Evolutionary conservation across 2,113 vertebrate genomes (phyloP).

Genomic region (Ranitomeya imitator): DNA sequence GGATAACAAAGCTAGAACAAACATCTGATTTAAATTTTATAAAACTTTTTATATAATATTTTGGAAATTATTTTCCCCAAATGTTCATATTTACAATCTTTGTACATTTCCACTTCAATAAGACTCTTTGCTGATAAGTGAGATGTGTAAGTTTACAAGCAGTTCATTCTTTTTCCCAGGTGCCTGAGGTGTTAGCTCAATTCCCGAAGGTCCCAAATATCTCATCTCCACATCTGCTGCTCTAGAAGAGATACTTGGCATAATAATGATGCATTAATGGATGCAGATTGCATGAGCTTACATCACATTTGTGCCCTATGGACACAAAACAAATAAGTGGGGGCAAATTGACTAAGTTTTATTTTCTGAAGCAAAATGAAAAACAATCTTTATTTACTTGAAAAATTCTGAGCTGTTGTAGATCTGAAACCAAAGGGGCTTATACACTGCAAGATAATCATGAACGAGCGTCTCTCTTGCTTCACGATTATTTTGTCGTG

Average conservation of each 20-base stretch:
- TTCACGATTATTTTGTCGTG: too few relatives aligned
- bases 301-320: slow-evolving; percentile 28
- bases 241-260: background rate
- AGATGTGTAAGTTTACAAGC: background rate
- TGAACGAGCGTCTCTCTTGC: too few relatives aligned
- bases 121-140: background rate
- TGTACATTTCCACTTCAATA: background rate
- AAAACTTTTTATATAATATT: too few relatives aligned
- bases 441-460: too few relatives aligned
- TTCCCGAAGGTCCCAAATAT: background rate
- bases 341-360: background rate
- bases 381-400: too few relatives aligned
- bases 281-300: slow-evolving; percentile 29
- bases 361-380: too few relatives aligned
- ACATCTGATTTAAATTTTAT: too few relatives aligned
- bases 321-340: background rate
- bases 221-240: slow-evolving; percentile 16
- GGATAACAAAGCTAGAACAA: too few relatives aligned
- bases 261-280: slow-evolving; percentile 21
- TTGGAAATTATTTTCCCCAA: background rate
- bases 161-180: background rate
- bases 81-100: background rate
- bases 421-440: too few relatives aligned
- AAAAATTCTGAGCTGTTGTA: too few relatives aligned
- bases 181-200: background rate